phyloP scores from a whole-genome alignment of 2,797 vertebrate species.

The Chiloscyllium punctatum region DNA sequence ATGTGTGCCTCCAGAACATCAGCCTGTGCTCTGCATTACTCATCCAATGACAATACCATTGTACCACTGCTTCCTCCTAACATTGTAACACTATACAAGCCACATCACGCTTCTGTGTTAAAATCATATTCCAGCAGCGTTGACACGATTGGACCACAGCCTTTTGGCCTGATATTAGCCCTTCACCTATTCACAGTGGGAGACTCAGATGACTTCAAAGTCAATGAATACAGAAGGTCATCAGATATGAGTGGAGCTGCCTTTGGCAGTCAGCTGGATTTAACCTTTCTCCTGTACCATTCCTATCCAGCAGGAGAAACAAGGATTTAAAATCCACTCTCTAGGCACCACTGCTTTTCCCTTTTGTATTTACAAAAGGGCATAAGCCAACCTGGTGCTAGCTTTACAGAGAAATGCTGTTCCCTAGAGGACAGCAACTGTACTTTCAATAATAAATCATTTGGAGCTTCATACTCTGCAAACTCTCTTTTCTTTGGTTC shows the following conservation, averaged over 20 bases:
- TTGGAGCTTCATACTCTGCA: neutral
- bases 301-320: neutral
- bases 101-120: neutral
- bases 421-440: slow-evolving; percentile 13
- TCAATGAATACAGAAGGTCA: neutral
- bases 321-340: neutral
- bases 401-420: slow-evolving; percentile 16
- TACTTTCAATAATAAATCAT: neutral
- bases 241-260: neutral
- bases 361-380: neutral
- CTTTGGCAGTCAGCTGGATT: neutral
- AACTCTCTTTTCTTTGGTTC: neutral
- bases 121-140: neutral
- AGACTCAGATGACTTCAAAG: neutral
- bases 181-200: neutral
- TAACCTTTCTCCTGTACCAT: neutral
- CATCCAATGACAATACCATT: no score
- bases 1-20: no score
- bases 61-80: no score
- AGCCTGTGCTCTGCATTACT: no score
- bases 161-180: neutral
- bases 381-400: neutral
- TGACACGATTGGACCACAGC: neutral
- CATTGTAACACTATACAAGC: neutral
- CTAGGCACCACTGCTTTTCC: neutral